phyloP scores from a whole-genome alignment of 2,797 vertebrate species.

The Nyctibius grandis region DNA sequence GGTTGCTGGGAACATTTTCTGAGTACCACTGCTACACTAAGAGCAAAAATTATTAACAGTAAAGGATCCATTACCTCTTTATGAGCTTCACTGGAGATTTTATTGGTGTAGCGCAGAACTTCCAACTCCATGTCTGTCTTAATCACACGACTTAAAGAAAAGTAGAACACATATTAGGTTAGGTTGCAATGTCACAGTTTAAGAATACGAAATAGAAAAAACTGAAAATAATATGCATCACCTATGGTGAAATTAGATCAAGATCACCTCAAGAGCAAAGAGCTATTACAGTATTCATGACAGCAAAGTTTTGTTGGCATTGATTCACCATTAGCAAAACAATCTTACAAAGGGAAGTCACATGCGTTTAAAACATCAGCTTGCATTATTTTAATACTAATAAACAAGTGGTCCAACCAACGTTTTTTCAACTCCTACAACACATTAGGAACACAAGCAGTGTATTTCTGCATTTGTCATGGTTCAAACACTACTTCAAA shows the following conservation, averaged over 20 bases:
- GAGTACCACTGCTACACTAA: conserved; percentile 46
- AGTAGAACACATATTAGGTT: conserved; percentile 1
- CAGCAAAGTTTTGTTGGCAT: neutral
- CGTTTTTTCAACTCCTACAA: neutral
- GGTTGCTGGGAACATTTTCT: conserved; percentile 46
- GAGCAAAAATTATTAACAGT: conserved; percentile 61
- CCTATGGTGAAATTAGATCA: neutral
- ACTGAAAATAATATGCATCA: neutral
- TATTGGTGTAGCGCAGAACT: conserved; percentile 94
- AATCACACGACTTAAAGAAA: conserved; percentile 82
- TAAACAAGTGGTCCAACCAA: neutral
- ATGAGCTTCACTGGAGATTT: conserved; percentile 94
- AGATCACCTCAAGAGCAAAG: neutral
- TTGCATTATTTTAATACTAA: neutral
- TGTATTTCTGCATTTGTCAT: neutral
- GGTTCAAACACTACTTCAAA: neutral
- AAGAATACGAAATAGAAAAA: neutral
- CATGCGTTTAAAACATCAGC: neutral
- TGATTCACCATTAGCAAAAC: neutral
- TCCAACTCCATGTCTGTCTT: conserved; percentile 98
- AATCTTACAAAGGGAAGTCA: neutral
- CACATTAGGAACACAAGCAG: neutral
- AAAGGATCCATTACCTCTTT: conserved; percentile 83
- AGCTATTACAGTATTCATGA: neutral
- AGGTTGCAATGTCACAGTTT: conserved; percentile 16